A percentile compares a stretch with the other conserved stretches of the same genome.
phyloP scores from a whole-genome alignment of 1,140 invertebrate genomes.

The Harlomillsia oculata region DNA sequence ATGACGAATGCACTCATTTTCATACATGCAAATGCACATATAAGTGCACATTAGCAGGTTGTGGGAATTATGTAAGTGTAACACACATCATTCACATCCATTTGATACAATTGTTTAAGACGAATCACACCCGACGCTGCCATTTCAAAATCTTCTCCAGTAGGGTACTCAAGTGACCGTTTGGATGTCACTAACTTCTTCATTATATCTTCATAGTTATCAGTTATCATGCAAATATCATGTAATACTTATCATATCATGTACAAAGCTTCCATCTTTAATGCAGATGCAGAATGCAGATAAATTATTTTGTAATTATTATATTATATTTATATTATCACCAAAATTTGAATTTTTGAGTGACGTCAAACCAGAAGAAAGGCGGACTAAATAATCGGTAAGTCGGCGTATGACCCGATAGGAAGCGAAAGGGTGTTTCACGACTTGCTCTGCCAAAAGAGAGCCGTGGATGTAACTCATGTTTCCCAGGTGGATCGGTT shows the following conservation, averaged over 20 bases:
- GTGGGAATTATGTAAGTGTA: too few relatives aligned
- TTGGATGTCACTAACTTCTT: background rate
- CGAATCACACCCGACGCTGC: background rate
- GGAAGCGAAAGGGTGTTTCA: slow-evolving; percentile 13
- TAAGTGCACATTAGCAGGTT: too few relatives aligned
- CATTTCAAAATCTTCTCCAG: background rate
- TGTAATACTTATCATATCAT: too few relatives aligned
- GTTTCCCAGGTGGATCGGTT: background rate
- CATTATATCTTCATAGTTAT: too few relatives aligned
- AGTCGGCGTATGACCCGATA: slow-evolving; percentile 6
- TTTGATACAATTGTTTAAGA: slow-evolving; percentile 10
- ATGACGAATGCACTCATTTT: too few relatives aligned
- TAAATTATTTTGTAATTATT: too few relatives aligned
- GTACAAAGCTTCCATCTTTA: too few relatives aligned
- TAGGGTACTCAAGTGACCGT: background rate
- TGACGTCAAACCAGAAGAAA: background rate
- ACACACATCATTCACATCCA: background rate
- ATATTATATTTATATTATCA: too few relatives aligned
- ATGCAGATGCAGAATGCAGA: too few relatives aligned
- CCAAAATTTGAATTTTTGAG: too few relatives aligned
- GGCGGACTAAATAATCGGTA: background rate
- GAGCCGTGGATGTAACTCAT: background rate
- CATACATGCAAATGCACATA: too few relatives aligned
- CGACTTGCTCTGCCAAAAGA: background rate
- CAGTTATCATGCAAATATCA: too few relatives aligned